Base-by-base conservation (phyloP, 2,113 vertebrate species). In the Menidia beryllina region DNA sequence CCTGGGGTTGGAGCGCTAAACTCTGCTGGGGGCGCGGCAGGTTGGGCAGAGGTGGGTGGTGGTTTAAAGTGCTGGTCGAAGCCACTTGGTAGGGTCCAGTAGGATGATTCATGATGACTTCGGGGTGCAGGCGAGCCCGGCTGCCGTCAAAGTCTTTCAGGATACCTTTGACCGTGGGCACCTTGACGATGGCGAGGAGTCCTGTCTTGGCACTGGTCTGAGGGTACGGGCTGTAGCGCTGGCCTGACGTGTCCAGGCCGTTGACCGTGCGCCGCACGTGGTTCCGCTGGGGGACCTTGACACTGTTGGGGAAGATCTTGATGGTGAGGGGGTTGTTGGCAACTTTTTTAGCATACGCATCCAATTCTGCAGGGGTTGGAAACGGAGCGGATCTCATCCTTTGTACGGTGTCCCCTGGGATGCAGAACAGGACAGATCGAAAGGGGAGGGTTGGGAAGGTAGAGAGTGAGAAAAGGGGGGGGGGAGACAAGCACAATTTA, bases 301-400 rank as follows among this genome's bases (percentile, higher is more conserved):
- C 94, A 78, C 97, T 99, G 94, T 98, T 99, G 84, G 98, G 97
- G 64, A 99, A 99, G 88, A 99, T 99, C 93, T 99, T 99, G 91
- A 99, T 98, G 85, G 97, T 98, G 93, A 99, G 95, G 73, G 98
- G 98, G 85, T 95, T 96, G 95, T 98, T 97, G 95, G 97, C 97
- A 88, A 99, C 96, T 93, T 98, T 99, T 96, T 99, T 98, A 99
- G 98, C 98, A 97, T 96, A 99, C 72, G 98, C 97, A 91, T 99
- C 98, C 95, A 99, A 96, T 96, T 99, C 98, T 91, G 98, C 97
- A 95, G 98, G 97, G 94, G 97, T 98, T 92, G 98, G 98, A 94
- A 96, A 98, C 92, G 97, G 97, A 96, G 96, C 94, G 89, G 97
- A 96, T 97, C 97, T 98, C 98, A 99, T 99, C 96, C 98, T 99